These are phyloP conservation scores for Peromyscus eremicus DNA, from an alignment of 2,797 vertebrate genomes.

Conservation along the genomic window DNA sequence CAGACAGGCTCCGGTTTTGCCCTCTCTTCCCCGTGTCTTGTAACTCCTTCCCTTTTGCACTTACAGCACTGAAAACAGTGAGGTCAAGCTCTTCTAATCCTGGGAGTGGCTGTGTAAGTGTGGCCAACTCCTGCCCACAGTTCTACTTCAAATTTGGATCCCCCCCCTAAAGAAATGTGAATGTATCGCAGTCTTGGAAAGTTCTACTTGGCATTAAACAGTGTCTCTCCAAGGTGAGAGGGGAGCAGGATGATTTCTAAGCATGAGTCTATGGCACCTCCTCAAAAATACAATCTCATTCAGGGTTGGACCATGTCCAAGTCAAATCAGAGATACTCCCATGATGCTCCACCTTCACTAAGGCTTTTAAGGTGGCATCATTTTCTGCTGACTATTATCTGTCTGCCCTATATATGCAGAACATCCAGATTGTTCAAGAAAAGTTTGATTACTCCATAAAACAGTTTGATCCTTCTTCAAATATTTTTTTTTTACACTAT, in stretches of 20 bases:
- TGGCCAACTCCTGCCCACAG: no score
- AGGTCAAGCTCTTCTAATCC: slow-evolving; percentile 1
- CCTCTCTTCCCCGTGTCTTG: not conserved
- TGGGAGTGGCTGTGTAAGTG: not conserved
- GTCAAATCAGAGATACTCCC: slow-evolving; percentile 15
- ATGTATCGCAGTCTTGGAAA: not conserved
- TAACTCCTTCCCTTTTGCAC: not conserved
- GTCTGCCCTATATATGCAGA: not conserved
- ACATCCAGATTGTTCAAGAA: not conserved
- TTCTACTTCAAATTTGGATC: not conserved
- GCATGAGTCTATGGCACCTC: not conserved
- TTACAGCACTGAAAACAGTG: not conserved
- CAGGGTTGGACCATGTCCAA: not conserved
- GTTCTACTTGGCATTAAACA: slow-evolving; percentile 22
- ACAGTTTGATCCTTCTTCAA: slow-evolving; percentile 3
- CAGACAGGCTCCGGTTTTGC: not conserved
- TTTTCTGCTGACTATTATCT: not conserved
- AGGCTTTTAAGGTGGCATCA: not conserved
- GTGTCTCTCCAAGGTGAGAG: slow-evolving; percentile 38
- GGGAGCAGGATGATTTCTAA: not conserved
- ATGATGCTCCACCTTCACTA: not conserved
- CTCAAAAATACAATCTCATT: slow-evolving; percentile 10
- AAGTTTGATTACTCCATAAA: not conserved
- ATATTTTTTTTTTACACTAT: slow-evolving; percentile 21
- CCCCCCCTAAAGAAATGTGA: slow-evolving; percentile 28